Evolutionary conservation across 2,113 vertebrate genomes (phyloP), one percentile per base, ranked within the genome.

Genomic region (Callithrix jacchus): DNA sequence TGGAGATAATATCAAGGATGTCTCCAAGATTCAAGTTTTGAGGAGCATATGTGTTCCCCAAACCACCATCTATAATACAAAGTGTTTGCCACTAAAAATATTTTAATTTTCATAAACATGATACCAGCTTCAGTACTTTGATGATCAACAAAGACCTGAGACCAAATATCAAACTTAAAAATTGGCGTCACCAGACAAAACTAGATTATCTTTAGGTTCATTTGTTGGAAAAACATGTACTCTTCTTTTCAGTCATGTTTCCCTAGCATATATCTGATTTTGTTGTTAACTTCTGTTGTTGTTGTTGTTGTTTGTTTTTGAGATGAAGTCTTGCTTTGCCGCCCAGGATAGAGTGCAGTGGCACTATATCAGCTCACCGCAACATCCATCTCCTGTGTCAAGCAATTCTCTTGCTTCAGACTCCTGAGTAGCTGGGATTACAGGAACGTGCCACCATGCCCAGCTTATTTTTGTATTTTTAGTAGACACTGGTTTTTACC

Each of bases 131-230:
- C 20, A 83, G 79, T 90, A 95, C 47, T n/a, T 88, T 11, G 30
- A 86, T 77, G 40, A 86, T 49, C 40, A 87, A 47, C n/a, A 82
- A 92, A 95, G 23, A 6, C 61, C 42, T 87, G n/a, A 87, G 42
- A 79, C 6, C 17, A 95, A 84, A 83, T 87, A 79, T 58, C 40
- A 92, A 84, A 80, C 11, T 92, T 95, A 87, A 27, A 87, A 80
- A 96, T 37, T 85, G n/a, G 21, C 9, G 10, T 89, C 74, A 87
- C 10, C 70, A 92, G 27, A 94, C 17, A 83, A 92, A 87, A 58
- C 37, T 54, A 82, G 37, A 56, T 79, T 83, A 30, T 77, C 54
- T 92, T 85, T n/a, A 85, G 12, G 91, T 81, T 76, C 3, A 21
- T 64, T 89, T 90, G 32, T 91, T 91, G 18, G 14, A 97, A 91